These are phyloP conservation scores for Epistrophe grossulariae DNA, from an alignment of 2,888 invertebrate genomes.

Conservation along the genomic window DNA sequence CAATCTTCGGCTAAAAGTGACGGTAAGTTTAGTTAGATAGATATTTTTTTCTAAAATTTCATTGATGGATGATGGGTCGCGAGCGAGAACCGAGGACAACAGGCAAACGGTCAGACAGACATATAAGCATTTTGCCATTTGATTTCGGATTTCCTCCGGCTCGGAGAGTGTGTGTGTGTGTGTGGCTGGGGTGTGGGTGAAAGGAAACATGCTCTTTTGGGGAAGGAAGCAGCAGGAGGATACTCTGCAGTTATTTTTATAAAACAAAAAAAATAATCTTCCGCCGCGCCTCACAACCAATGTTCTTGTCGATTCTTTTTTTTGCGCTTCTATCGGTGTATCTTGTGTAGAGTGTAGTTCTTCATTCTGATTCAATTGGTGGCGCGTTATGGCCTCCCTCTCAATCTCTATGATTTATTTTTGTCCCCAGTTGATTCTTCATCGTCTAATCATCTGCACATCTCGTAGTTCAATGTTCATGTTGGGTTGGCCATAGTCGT, in stretches of 20 bases:
- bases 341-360: slow-evolving; percentile 5
- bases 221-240: slow-evolving; percentile 3
- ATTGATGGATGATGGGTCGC: slow-evolving; percentile 24
- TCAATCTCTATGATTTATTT: slow-evolving; percentile 64
- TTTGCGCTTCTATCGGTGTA: slow-evolving; percentile 5
- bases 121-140: slow-evolving; percentile 5
- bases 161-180: neutral
- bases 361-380: neutral
- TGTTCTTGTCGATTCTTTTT: slow-evolving; percentile 51
- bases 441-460: slow-evolving; percentile 30
- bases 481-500: neutral
- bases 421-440: slow-evolving; percentile 52
- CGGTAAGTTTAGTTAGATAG: slow-evolving; percentile 50
- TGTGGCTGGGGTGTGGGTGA: slow-evolving; percentile 34
- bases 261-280: slow-evolving; percentile 38
- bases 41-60: neutral
- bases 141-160: slow-evolving; percentile 8
- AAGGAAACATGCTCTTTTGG: slow-evolving; percentile 14
- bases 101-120: neutral
- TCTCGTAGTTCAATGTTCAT: slow-evolving; percentile 11
- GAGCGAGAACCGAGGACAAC: neutral
- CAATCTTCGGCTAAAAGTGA: slow-evolving; percentile 70
- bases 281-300: slow-evolving; percentile 51
- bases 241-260: slow-evolving; percentile 62
- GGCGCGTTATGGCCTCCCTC: slow-evolving; percentile 57